A percentile compares a stretch with the other conserved stretches of the same genome.
phyloP scores from a whole-genome alignment of 1,140 invertebrate genomes.

The Cylas formicarius region DNA sequence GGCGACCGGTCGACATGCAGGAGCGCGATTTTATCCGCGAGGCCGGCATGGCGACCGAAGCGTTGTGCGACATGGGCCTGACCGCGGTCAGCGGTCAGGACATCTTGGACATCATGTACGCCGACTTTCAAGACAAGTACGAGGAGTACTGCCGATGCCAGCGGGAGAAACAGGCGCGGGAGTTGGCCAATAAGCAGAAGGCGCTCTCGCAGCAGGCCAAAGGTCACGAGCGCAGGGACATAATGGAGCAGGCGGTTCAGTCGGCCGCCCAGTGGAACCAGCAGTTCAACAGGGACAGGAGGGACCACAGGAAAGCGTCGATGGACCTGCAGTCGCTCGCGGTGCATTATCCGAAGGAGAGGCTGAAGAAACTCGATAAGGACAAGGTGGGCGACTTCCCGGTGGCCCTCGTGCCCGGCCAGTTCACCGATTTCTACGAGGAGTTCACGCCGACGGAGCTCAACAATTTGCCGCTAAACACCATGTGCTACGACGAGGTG shows the following conservation, averaged over 20 bases:
- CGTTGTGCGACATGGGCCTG: constrained; percentile 88
- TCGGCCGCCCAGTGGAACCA: constrained; percentile 85
- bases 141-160: constrained; percentile 83
- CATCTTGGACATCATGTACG: constrained; percentile 89
- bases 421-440: constrained; percentile 81
- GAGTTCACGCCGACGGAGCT: constrained; percentile 61
- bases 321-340: constrained; percentile 65
- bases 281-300: constrained; percentile 65
- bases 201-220: constrained; percentile 36
- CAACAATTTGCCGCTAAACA: constrained; percentile 83
- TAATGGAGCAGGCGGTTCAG: constrained; percentile 77
- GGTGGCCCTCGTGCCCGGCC: constrained; percentile 84
- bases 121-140: constrained; percentile 92
- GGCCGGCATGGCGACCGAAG: constrained; percentile 74
- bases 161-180: constrained; percentile 69
- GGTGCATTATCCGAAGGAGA: constrained; percentile 43
- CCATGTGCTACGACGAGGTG: constrained; percentile 70
- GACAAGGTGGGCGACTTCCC: constrained; percentile 73
- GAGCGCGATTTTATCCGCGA: constrained; percentile 85
- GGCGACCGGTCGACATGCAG: constrained; percentile 78
- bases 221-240: constrained; percentile 53
- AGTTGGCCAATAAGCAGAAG: constrained; percentile 63
- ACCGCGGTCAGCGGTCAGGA: constrained; percentile 87
- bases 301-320: constrained; percentile 59
- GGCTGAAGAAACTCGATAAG: constrained; percentile 39